phyloP scores from a whole-genome alignment of 2,888 invertebrate genomes.

The Priocnemis perturbator region DNA sequence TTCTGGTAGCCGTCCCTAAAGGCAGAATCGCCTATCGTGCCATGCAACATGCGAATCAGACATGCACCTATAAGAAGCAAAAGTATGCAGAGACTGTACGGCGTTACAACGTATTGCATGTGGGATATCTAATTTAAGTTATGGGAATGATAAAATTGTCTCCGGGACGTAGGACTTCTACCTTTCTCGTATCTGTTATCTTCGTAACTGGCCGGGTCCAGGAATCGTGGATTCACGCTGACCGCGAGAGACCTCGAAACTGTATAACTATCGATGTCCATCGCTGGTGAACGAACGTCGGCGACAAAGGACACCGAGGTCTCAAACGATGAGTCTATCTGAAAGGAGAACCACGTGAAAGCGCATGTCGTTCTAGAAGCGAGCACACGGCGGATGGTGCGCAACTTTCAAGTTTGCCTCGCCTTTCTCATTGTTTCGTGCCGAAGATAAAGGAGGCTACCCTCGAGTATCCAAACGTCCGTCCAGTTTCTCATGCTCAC shows the following conservation, averaged over 20 bases:
- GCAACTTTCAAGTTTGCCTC: constrained; percentile 12
- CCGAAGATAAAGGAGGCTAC: constrained; percentile 77
- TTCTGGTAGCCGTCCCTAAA: constrained; percentile 66
- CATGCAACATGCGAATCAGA: constrained; percentile 71
- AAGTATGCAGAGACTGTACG: constrained; percentile 36
- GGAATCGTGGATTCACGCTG: constrained; percentile 51
- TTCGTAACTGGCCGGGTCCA: constrained; percentile 41
- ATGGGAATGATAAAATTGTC: neutral
- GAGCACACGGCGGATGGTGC: neutral
- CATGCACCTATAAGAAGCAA: constrained; percentile 69
- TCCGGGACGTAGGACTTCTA: constrained; percentile 38
- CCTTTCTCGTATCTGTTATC: constrained; percentile 61
- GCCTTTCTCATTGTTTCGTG: constrained; percentile 61
- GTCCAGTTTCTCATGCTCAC: constrained; percentile 68
- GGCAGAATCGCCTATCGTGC: constrained; percentile 57
- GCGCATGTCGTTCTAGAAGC: neutral
- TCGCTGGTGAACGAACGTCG: constrained; percentile 59
- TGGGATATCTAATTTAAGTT: too few species aligned
- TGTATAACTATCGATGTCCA: constrained; percentile 66
- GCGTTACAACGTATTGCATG: neutral
- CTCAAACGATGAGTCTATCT: constrained; percentile 61
- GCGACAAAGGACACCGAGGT: constrained; percentile 53
- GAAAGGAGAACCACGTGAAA: constrained; percentile 46
- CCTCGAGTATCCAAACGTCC: constrained; percentile 73
- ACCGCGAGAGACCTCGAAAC: constrained; percentile 60